Evolutionary conservation across 2,888 invertebrate genomes (phyloP), one percentile per base, ranked within the genome.

Genomic region (Megastigmus dorsalis): DNA sequence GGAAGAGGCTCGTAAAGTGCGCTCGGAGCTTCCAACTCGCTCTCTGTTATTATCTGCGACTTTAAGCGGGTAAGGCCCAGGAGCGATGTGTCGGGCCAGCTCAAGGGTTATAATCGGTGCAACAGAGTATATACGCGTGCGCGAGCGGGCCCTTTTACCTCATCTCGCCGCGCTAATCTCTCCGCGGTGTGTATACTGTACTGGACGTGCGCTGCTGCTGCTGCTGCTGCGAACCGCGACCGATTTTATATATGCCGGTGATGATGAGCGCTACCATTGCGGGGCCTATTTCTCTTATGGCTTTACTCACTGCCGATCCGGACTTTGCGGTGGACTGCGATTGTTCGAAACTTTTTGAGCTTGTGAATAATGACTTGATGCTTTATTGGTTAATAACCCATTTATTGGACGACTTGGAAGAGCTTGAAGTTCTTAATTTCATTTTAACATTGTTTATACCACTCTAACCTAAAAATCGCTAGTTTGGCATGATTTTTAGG

Each of bases 1-100:
- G 80, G 87, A 88, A 88, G 84, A 82, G 77, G 85, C 83, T 87
- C 87, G 85, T 88, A 87, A 88, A 87, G 84, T 85, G 82, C 79
- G 83, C 84, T 81, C 80, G n/a, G 72, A 84, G 82, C 81, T 85
- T 81, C 82, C 80, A n/a, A 81, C 83, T 84, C 63, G 68, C 55
- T 57, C 83, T 85, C 85, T 87, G 86, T 87, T 86, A 87, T 87
- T 87, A 87, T 84, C 84, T 80, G 80, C 78, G 81, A 82, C 82
- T 84, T 80, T 78, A 81, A 85, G 78, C 80, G 81, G 80, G 79
- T 81, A 78, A 79, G 79, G 79, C 82, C 80, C 80, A 79, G 80
- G 76, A 82, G 81, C 82, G 79, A 81, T 78, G 79, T 77, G 81
- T 80, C 76, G 79, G 77, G 81, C 38, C 65, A n/a, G n/a, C n/a